Base-by-base conservation (phyloP, 1,140 invertebrate species). In the Copidosoma floridanum region DNA sequence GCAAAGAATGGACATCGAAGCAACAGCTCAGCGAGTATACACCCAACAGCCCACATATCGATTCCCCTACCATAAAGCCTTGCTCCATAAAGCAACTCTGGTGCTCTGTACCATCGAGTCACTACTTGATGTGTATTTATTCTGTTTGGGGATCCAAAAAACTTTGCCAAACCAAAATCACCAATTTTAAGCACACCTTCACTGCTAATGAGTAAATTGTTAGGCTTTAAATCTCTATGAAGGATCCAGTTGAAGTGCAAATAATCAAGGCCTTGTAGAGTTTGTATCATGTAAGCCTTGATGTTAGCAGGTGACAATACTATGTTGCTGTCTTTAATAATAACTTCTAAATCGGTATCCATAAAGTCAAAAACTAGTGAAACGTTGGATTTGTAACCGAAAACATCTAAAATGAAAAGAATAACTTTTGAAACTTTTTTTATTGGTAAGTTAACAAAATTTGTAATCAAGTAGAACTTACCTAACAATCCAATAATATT, bases 291-390 rank as follows among this genome's bases (percentile, higher is more conserved):
- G 68, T 99, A 99, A 1, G 95, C 86, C 79, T 99, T 99, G 27
- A 99, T 95, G 78, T 99, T 94, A 6, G 90, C 86, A 48, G 92
- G 88, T 8, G 93, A 95, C 54, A 99, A 80, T 32, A 99, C 90
- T 64, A 98, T 93, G 61, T 84, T 90, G 44, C 71, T 88, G 65
- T 94, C 92, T 79, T 93, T 93, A 67, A 94, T 90, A 67, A 94
- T 89, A 46, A 94, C 88, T 83, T 99, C 98, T 65, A 99, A 82
- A 82, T 99, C 98, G 24, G 97, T 99, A 73, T 99, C 95, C 97
- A 99, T 99, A 72, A 97, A 99, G 78, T 99, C 97, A 84, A 99
- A 99, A 0, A 99, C 97, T 20, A 99, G 82, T 41, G 96, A 98
- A n/a, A 99, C 91, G 85, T 98, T 99, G 21, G 95, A 98, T 78